Evolutionary conservation across 1,140 invertebrate genomes (phyloP).

Genomic region (Drosophila chauvacae): DNA sequence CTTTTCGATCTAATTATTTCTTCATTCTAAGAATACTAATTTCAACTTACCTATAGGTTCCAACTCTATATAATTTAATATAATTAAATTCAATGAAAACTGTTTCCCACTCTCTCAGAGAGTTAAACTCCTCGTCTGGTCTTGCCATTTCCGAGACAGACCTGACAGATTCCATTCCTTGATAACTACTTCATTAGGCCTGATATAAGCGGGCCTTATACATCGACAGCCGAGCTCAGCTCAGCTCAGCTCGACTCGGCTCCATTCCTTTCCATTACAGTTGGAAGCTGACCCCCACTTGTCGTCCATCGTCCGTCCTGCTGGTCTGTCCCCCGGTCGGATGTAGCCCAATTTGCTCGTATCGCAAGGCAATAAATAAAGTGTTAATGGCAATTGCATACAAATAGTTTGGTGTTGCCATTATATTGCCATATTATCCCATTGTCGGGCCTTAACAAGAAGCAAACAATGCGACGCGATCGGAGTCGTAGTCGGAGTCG

Average conservation of each 20-base stretch:
- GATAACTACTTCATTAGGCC: slow-evolving; percentile 72
- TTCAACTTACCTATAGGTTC: background rate
- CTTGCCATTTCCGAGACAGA: slow-evolving; percentile 39
- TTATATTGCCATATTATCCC: slow-evolving; percentile 73
- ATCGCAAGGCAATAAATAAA: slow-evolving; percentile 76
- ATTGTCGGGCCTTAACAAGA: slow-evolving; percentile 76
- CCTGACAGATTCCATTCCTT: slow-evolving; percentile 58
- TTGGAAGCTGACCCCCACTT: slow-evolving; percentile 18
- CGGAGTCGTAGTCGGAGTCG: slow-evolving; percentile 29
- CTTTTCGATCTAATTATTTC: no score
- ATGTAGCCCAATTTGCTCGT: slow-evolving; percentile 26
- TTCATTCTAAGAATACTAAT: background rate
- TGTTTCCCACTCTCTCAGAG: slow-evolving; percentile 12
- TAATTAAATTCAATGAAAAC: slow-evolving; percentile 43
- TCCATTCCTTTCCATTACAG: slow-evolving; percentile 24
- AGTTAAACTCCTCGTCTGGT: slow-evolving; percentile 8
- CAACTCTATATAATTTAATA: background rate
- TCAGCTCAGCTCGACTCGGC: background rate
- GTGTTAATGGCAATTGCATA: slow-evolving; percentile 84
- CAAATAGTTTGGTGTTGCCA: slow-evolving; percentile 82
- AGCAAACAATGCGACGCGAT: slow-evolving; percentile 77
- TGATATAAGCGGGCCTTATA: slow-evolving; percentile 47
- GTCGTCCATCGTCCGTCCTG: background rate
- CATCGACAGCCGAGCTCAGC: slow-evolving; percentile 4
- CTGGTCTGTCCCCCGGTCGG: background rate